These are phyloP conservation scores for Amorpha juglandis DNA, from an alignment of 2,888 invertebrate species.

Conservation along the genomic window DNA sequence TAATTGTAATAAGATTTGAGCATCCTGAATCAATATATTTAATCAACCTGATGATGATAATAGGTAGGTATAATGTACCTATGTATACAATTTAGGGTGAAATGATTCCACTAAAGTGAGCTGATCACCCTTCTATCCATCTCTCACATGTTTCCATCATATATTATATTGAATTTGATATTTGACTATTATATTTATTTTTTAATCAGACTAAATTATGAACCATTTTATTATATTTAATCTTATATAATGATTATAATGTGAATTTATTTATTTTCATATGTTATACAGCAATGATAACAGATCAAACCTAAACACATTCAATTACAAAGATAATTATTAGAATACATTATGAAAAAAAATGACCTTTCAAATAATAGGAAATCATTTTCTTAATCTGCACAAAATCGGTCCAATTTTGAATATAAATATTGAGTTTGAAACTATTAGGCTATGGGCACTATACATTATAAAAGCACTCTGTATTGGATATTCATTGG, in stretches of 20 bases:
- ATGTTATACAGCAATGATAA: constrained; percentile 40
- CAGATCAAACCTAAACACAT: constrained; percentile 29
- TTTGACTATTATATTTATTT: too few species aligned
- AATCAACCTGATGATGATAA: neutral
- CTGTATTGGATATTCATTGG: neutral
- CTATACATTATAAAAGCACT: constrained; percentile 1
- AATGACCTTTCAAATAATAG: too few species aligned
- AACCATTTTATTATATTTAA: constrained; percentile 9
- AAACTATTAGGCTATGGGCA: neutral
- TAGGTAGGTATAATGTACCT: neutral
- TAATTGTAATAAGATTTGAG: constrained; percentile 13
- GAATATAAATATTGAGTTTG: neutral
- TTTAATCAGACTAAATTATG: constrained; percentile 7
- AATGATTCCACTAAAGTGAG: too few species aligned
- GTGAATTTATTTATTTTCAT: constrained; percentile 2
- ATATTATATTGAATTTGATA: too few species aligned
- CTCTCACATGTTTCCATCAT: too few species aligned
- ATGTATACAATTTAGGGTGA: neutral
- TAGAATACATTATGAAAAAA: neutral
- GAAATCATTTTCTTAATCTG: too few species aligned
- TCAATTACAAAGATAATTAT: neutral
- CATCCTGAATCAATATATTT: constrained; percentile 4
- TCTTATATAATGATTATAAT: constrained; percentile 13
- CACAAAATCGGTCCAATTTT: neutral
- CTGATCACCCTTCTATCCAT: too few species aligned